These are phyloP conservation scores for Eucriotettix oculatus DNA, from an alignment of 2,888 invertebrate genomes.

Conservation along the genomic window DNA sequence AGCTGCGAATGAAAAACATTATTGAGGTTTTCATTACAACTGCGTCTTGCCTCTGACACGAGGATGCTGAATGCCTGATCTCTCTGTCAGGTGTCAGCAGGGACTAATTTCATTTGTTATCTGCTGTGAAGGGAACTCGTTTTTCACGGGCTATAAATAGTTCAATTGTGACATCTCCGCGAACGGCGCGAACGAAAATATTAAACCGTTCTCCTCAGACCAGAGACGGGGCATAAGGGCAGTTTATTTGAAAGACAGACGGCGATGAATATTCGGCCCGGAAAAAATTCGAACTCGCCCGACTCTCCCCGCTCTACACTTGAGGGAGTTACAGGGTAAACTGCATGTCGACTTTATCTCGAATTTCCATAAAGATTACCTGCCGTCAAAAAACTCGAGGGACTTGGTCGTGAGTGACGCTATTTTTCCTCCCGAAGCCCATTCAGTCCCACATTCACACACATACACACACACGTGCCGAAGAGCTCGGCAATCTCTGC, in stretches of 20 bases:
- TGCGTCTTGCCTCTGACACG: too few relatives aligned
- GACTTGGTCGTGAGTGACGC: neutral
- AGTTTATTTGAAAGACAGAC: neutral
- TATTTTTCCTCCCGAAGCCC: too few relatives aligned
- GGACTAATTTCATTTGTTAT: slow-evolving; percentile 11
- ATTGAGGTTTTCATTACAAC: too few relatives aligned
- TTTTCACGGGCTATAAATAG: neutral
- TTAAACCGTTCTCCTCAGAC: neutral
- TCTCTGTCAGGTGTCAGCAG: slow-evolving; percentile 6
- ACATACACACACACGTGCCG: too few relatives aligned
- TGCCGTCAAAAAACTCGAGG: neutral
- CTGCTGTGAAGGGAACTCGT: neutral
- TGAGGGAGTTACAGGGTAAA: slow-evolving; percentile 3
- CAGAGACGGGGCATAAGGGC: neutral
- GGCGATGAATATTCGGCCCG: slow-evolving; percentile 7
- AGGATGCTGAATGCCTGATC: neutral
- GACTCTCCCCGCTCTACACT: neutral
- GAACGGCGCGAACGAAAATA: neutral
- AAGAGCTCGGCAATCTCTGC: too few relatives aligned
- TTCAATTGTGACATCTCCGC: neutral
- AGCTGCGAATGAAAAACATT: too few relatives aligned
- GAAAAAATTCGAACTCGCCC: slow-evolving; percentile 6
- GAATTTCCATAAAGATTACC: slow-evolving; percentile 8
- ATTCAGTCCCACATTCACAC: too few relatives aligned
- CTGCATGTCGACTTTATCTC: slow-evolving; percentile 8